Base-by-base conservation (phyloP, 2,888 invertebrate genomes). In the Thyatira batis region DNA sequence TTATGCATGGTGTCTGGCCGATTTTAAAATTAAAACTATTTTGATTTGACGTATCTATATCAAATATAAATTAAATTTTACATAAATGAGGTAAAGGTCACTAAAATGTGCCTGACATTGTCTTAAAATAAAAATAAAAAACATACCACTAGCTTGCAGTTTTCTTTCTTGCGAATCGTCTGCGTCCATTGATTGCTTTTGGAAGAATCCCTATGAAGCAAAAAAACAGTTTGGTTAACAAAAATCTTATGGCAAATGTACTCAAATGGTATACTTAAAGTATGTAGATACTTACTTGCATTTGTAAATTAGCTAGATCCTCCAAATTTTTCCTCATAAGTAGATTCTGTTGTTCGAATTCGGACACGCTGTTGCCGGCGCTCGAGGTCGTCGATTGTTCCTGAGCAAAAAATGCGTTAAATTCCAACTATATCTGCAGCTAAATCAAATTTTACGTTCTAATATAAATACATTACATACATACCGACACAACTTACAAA, bases 371-470 rank as follows among this genome's bases (percentile, higher is more conserved):
- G 78, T 92, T 92, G 28, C 91, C 92, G 45, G 92, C 84, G 57
- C 92, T 92, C 33, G 92, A 92, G 21, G 92, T 91, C 45, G 92
- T 89, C 21, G 92, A 92, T 65, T 90, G 85, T 75, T 92, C 92
- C 92, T 92, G 27, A 11, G 39, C 54, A 44, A 23, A 43, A 33
- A 51, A 17, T 39, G 17, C 17, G 1, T 17, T 39, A 39, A 45
- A 3, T 27, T 9, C 20, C 48, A 51, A 66, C 53, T 33, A 66
- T 69, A 69, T 69, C 69, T 50, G 27, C 60, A 21, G 25, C 52
- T 54, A 55, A 64, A 71, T 69, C 71, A 60, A 60, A 66, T 55
- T 64, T 59, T 59, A 62, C 64, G 54, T 68, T 66, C 66, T 66
- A 68, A 60, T 64, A 68, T 71, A 63, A 66, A 57, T 64, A 55